Evolutionary conservation across 1,140 invertebrate species (phyloP), one percentile per base, ranked within the genome.

Genomic region (Trichomalopsis sarcophagae): DNA sequence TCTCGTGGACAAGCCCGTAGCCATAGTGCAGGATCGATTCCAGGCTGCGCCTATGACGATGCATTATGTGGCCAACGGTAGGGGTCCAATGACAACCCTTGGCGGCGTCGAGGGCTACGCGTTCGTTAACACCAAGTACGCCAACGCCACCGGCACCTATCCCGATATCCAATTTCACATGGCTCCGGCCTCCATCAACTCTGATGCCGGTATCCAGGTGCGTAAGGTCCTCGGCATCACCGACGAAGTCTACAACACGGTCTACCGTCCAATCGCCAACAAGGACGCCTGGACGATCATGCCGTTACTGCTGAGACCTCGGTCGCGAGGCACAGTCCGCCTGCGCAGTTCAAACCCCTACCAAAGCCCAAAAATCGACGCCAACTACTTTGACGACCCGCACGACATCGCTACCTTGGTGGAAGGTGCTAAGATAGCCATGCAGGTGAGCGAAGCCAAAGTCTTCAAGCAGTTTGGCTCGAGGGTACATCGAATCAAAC

Each of bases 111-210:
- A 98, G 93, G 97, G 97, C 1, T 93, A 98, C 62, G 97, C 96
- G 2, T 98, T 97, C 89, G 95, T 98, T 0, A 97, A 97, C 87
- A 97, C 97, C 0, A 96, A 95, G 82, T 97, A 95, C 88, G 97
- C 97, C 0, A 97, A 97, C 89, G 89, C 92, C 71, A 95, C 95
- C 1, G 94, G 95, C 0, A 94, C 95, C 79, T 97, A 95, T 94
- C 97, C 97, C 0, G 97, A 98, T 88, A 95, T 98, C 81, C 97
- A 98, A 87, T 96, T 97, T 82, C 97, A 98, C 85, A 97, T 98
- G 96, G 96, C 97, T 2, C 96, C 97, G 1, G 97, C 97, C 0
- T 96, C 96, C 2, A 96, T 97, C 1, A 96, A 96, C 84, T 97
- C 97, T 0, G 97, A 97, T 88, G 95, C 94, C 62, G 96, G 97